Evolutionary conservation across 1,140 invertebrate genomes (phyloP).

Genomic region (Atta texana): DNA sequence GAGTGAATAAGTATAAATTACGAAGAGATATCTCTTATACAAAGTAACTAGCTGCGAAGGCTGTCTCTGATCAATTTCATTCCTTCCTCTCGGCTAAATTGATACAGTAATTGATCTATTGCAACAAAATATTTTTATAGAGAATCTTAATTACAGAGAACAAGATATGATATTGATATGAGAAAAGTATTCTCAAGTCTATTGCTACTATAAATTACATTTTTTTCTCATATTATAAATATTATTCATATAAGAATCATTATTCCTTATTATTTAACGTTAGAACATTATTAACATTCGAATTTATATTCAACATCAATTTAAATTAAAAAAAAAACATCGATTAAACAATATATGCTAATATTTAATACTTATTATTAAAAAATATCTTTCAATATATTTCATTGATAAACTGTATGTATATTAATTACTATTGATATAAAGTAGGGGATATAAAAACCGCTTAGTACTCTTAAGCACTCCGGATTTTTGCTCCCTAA

Average conservation of each 20-base stretch:
- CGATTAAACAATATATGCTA: conserved; percentile 31
- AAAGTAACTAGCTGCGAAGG: conserved; percentile 40
- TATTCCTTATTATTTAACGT: conserved; percentile 11
- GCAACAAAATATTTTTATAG: conserved; percentile 23
- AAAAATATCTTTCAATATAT: conserved; percentile 52
- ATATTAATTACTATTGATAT: conserved; percentile 48
- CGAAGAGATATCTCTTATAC: conserved; percentile 44
- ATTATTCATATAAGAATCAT: neutral
- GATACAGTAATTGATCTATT: neutral
- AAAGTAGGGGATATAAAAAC: neutral
- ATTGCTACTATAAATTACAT: conserved; percentile 15
- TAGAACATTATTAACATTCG: conserved; percentile 40
- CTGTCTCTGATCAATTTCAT: conserved; percentile 45
- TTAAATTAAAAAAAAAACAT: conserved; percentile 1
- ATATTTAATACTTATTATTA: conserved; percentile 28
- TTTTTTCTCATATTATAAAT: conserved; percentile 15
- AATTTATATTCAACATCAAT: conserved; percentile 33
- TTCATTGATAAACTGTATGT: conserved; percentile 10
- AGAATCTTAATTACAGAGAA: conserved; percentile 7
- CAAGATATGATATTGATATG: neutral
- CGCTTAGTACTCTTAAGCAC: neutral
- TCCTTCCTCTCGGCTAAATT: neutral
- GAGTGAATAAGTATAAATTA: conserved; percentile 67
- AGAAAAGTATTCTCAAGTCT: neutral
- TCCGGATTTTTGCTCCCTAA: neutral